Percentiles rank a stretch among this genome's conserved stretches.
Evolutionary conservation across 2,797 vertebrate genomes (phyloP).

Genomic region (Allobates femoralis): DNA sequence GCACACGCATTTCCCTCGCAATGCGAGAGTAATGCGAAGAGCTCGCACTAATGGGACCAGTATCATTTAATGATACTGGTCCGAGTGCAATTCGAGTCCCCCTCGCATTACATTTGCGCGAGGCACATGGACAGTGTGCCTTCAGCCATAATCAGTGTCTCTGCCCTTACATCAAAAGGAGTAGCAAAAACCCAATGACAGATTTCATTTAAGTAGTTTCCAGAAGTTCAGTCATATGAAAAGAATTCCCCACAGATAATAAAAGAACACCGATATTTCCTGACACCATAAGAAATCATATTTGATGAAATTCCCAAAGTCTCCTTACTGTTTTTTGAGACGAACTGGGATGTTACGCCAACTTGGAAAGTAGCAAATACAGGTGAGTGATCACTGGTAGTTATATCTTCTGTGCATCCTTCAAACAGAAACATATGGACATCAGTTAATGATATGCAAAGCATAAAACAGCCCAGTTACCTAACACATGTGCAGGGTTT

Average conservation of each 20-base stretch:
- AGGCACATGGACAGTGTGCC: no score
- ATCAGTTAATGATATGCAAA: not conserved
- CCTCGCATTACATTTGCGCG: no score
- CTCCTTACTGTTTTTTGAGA: slow-evolving; percentile 92
- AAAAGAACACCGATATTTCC: not conserved
- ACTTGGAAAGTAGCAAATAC: slow-evolving; percentile 97
- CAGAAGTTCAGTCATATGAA: not conserved
- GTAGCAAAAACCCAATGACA: no score
- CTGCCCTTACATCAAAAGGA: no score
- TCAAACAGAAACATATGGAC: not conserved
- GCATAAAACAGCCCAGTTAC: not conserved
- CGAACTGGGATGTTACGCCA: slow-evolving; percentile 95
- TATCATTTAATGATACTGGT: no score
- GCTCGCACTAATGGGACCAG: no score
- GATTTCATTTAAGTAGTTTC: not conserved
- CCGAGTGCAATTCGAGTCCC: no score
- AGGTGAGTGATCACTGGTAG: slow-evolving; percentile 96
- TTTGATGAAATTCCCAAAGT: not conserved
- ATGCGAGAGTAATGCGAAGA: no score
- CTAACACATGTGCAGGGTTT: not conserved
- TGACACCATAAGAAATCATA: not conserved
- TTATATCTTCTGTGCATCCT: slow-evolving; percentile 89
- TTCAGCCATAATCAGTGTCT: no score
- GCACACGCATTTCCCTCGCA: no score
- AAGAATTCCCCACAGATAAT: not conserved